A percentile compares a stretch with the other conserved stretches of the same genome.
phyloP scores from a whole-genome alignment of 2,888 invertebrate genomes.

The Diadromus collaris region DNA sequence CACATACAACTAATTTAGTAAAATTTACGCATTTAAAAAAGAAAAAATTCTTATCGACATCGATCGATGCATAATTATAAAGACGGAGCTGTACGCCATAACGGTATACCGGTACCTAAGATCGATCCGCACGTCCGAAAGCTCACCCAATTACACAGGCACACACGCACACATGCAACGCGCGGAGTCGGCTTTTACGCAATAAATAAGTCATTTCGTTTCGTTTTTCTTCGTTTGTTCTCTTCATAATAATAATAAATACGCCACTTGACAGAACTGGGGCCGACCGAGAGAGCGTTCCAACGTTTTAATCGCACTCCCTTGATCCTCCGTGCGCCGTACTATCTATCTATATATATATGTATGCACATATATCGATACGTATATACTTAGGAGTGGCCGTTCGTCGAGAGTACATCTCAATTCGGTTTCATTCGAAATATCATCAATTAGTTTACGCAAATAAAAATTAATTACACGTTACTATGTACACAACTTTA shows the following conservation, averaged over 20 bases:
- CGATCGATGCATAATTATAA: slow-evolving; percentile 1
- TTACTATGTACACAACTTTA: slow-evolving; percentile 59
- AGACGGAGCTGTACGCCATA: slow-evolving; percentile 5
- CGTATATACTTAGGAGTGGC: slow-evolving; percentile 44
- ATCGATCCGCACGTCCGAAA: slow-evolving; percentile 56
- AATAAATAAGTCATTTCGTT: slow-evolving; percentile 61
- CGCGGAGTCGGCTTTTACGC: slow-evolving; percentile 47
- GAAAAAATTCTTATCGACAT: neutral
- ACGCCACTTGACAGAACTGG: slow-evolving; percentile 51
- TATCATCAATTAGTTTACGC: slow-evolving; percentile 16
- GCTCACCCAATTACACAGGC: slow-evolving; percentile 49
- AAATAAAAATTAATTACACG: slow-evolving; percentile 46
- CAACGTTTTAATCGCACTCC: slow-evolving; percentile 22
- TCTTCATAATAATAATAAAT: slow-evolving; percentile 44
- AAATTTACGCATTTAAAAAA: neutral
- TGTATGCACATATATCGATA: neutral
- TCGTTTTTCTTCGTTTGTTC: slow-evolving; percentile 7
- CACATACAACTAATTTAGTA: neutral
- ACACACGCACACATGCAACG: slow-evolving; percentile 53
- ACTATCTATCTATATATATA: slow-evolving; percentile 23
- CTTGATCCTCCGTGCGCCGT: slow-evolving; percentile 40
- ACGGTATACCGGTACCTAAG: slow-evolving; percentile 52
- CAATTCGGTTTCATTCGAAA: slow-evolving; percentile 1
- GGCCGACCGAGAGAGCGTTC: slow-evolving; percentile 39
- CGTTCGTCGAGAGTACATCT: slow-evolving; percentile 38